Evolutionary conservation across 2,888 invertebrate genomes (phyloP).

Genomic region (Sesia bembeciformis): DNA sequence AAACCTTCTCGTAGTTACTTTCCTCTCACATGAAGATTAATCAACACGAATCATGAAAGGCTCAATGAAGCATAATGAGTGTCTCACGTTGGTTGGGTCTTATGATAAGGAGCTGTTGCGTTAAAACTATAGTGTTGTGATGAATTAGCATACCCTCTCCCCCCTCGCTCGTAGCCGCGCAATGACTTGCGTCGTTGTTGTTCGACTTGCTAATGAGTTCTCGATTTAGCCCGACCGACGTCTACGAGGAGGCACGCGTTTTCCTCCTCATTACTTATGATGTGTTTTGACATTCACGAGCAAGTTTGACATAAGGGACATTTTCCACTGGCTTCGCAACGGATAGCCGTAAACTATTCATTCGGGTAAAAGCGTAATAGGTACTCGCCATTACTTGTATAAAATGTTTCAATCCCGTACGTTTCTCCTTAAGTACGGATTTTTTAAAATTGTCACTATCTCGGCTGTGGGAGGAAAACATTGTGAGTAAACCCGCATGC

Average conservation of each 20-base stretch:
- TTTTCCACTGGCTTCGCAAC: not conserved
- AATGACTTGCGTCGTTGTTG: constrained; percentile 56
- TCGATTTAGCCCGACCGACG: constrained; percentile 39
- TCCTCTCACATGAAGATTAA: too few relatives aligned
- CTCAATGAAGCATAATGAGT: constrained; percentile 40
- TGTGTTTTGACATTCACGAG: constrained; percentile 22
- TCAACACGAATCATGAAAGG: constrained; percentile 14
- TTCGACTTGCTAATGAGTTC: constrained; percentile 63
- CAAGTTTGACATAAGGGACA: not conserved
- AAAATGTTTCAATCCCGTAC: too few relatives aligned
- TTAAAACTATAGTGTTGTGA: constrained; percentile 10
- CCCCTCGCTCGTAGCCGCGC: constrained; percentile 10
- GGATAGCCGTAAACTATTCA: too few relatives aligned
- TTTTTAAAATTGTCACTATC: too few relatives aligned
- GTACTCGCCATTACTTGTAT: too few relatives aligned
- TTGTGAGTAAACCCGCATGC: too few relatives aligned
- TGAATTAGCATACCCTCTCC: constrained; percentile 5
- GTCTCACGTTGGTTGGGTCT: constrained; percentile 18
- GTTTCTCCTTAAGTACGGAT: too few relatives aligned
- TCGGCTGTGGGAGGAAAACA: too few relatives aligned
- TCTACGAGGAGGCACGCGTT: constrained; percentile 37
- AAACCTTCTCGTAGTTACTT: too few relatives aligned
- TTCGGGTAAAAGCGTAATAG: too few relatives aligned
- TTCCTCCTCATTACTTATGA: constrained; percentile 42
- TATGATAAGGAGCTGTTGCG: constrained; percentile 5